A percentile compares a stretch with the other conserved stretches of the same genome.
Evolutionary conservation across 2,888 invertebrate species (phyloP).

Genomic region (Ormyrus thymus): DNA sequence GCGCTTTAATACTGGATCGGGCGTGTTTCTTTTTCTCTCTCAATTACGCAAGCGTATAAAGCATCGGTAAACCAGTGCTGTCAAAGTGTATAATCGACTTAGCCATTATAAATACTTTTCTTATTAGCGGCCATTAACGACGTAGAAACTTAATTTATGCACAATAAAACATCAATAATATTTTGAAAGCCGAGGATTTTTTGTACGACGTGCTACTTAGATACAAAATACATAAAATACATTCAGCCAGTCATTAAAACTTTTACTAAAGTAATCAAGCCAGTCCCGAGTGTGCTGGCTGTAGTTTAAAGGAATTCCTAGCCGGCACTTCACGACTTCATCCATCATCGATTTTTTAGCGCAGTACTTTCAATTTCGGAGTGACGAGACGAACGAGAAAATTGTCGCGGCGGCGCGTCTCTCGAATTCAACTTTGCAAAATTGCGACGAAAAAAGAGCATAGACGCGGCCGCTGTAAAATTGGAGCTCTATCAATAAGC

Average conservation of each 20-base stretch:
- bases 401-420: too few species aligned
- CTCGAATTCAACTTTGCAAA: too few species aligned
- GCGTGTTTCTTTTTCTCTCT: neutral
- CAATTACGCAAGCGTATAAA: neutral
- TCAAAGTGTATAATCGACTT: neutral
- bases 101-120: slow-evolving; percentile 1
- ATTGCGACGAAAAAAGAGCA: too few species aligned
- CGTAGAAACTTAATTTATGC: slow-evolving; percentile 21
- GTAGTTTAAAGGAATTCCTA: too few species aligned
- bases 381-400: too few species aligned
- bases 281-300: neutral
- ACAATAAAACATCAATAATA: slow-evolving; percentile 10
- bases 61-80: slow-evolving; percentile 13
- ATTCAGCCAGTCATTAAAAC: neutral
- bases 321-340: too few species aligned
- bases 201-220: neutral
- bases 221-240: neutral
- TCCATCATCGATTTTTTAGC: too few species aligned
- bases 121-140: slow-evolving; percentile 6
- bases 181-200: slow-evolving; percentile 25
- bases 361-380: too few species aligned
- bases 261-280: slow-evolving; percentile 6
- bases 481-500: too few species aligned
- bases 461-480: too few species aligned
- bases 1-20: too few species aligned